phyloP scores from a whole-genome alignment of 2,797 vertebrate species.

The Chelidonichthys spinosus region DNA sequence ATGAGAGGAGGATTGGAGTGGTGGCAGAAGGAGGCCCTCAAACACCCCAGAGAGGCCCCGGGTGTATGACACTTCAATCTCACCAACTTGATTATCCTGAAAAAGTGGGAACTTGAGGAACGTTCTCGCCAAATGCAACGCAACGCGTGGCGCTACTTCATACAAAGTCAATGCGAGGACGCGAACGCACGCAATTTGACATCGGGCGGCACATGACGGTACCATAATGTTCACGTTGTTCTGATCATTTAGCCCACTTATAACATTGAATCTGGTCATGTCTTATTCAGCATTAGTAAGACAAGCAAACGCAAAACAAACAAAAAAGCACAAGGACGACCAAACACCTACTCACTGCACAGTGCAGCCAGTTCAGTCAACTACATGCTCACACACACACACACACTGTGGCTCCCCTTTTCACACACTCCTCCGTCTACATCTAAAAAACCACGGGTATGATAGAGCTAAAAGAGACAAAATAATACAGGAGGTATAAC shows the following conservation, averaged over 20 bases:
- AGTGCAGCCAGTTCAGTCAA: slow-evolving; percentile 44
- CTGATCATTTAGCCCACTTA: too few relatives aligned
- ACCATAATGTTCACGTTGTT: too few relatives aligned
- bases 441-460: slow-evolving; percentile 24
- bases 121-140: too few relatives aligned
- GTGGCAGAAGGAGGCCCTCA: slow-evolving; percentile 28
- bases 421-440: neutral
- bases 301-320: slow-evolving; percentile 5
- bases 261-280: too few relatives aligned
- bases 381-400: slow-evolving; percentile 39
- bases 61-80: slow-evolving; percentile 29
- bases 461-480: neutral
- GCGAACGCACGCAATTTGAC: too few relatives aligned
- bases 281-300: slow-evolving; percentile 9
- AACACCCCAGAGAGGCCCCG: slow-evolving; percentile 47
- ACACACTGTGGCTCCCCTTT: slow-evolving; percentile 17
- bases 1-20: slow-evolving; percentile 55
- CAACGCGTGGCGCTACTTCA: too few relatives aligned
- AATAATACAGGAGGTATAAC: slow-evolving; percentile 24
- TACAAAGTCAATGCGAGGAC: too few relatives aligned
- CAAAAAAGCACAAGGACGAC: slow-evolving; percentile 15
- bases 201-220: too few relatives aligned
- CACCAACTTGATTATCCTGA: slow-evolving; percentile 51
- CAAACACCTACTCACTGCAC: slow-evolving; percentile 48
- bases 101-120: slow-evolving; percentile 16